Conservation (phyloP, 2,888 invertebrate genomes). For the Heteromurus nitidus region DNA sequence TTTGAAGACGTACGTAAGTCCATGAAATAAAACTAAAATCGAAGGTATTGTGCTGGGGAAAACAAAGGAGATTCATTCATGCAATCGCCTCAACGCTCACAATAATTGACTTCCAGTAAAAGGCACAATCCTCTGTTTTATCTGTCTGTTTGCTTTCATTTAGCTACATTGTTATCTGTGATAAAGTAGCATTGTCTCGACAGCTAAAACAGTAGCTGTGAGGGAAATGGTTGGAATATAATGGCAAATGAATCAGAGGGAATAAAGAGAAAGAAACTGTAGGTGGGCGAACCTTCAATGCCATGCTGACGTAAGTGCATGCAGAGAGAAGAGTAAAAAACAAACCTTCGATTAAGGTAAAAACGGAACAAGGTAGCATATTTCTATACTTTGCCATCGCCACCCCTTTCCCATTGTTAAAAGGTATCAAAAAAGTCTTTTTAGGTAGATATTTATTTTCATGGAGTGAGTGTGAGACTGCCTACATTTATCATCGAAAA, state of each 20-base stretch:
- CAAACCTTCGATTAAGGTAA: too few species aligned
- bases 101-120: neutral
- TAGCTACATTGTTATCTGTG: slow-evolving; percentile 23
- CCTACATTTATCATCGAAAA: too few species aligned
- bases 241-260: slow-evolving; percentile 17
- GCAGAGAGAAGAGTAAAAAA: neutral
- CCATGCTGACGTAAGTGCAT: neutral
- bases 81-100: neutral
- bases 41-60: too few species aligned
- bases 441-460: too few species aligned
- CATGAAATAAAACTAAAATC: too few species aligned
- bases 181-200: slow-evolving; percentile 40
- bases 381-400: too few species aligned
- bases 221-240: slow-evolving; percentile 32
- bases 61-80: neutral
- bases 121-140: slow-evolving; percentile 1
- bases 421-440: too few species aligned
- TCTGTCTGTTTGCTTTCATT: slow-evolving; percentile 21
- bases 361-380: too few species aligned
- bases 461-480: too few species aligned
- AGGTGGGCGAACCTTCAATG: slow-evolving; percentile 23
- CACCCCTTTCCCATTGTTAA: too few species aligned
- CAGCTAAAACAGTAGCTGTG: slow-evolving; percentile 18
- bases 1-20: too few species aligned
- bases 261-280: slow-evolving; percentile 23